phyloP scores from a whole-genome alignment of 2,888 invertebrate species.

The Ditylenchus weischeri region DNA sequence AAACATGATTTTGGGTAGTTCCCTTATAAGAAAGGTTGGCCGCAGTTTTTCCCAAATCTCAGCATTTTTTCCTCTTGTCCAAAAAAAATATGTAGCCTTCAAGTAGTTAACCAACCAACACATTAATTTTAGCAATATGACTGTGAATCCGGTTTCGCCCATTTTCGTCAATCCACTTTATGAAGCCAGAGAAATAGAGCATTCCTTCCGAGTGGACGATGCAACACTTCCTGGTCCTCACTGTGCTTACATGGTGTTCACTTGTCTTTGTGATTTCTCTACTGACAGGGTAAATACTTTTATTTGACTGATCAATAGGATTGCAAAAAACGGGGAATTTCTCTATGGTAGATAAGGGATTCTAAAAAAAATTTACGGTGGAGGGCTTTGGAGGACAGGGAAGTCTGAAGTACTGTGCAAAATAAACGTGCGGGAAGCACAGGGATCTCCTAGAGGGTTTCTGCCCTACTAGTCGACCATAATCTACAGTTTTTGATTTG shows the following conservation, averaged over 20 bases:
- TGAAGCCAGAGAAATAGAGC: constrained; percentile 15
- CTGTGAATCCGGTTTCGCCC: constrained; percentile 18
- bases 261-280: constrained; percentile 16
- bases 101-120: too few species aligned
- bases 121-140: constrained; percentile 19
- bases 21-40: too few species aligned
- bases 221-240: constrained; percentile 20
- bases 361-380: too few species aligned
- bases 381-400: too few species aligned
- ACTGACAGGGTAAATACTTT: constrained; percentile 14
- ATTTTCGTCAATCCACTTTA: constrained; percentile 26
- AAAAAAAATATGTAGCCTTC: too few species aligned
- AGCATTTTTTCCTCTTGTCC: too few species aligned
- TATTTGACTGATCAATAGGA: not conserved
- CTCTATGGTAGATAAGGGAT: too few species aligned
- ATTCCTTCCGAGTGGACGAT: constrained; percentile 8
- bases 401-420: too few species aligned
- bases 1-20: too few species aligned
- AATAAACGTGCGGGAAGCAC: constrained; percentile 1
- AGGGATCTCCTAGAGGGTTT: not conserved
- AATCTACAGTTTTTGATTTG: not conserved
- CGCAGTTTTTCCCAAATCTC: too few species aligned
- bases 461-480: too few species aligned
- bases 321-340: not conserved
- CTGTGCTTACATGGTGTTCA: constrained; percentile 20